These are phyloP conservation scores for Neocrepidodera transversa DNA, from an alignment of 2,888 invertebrate species.

Conservation along the genomic window DNA sequence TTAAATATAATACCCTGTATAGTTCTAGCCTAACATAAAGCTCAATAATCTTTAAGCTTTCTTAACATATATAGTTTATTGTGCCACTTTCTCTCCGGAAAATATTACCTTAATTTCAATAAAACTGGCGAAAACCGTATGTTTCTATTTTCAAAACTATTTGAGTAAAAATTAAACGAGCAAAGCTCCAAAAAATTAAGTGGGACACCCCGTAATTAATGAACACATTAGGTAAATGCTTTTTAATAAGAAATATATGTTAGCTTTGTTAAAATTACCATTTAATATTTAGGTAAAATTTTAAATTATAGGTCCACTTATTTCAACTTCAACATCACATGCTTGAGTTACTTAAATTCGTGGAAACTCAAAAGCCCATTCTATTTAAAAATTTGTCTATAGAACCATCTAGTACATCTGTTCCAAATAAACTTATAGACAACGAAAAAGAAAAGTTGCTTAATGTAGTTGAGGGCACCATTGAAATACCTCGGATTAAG, in stretches of 20 bases:
- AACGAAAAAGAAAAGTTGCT: constrained; percentile 2
- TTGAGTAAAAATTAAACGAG: background rate
- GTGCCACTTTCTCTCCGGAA: too few species aligned
- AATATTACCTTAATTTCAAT: too few species aligned
- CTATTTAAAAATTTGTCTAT: background rate
- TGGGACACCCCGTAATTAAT: too few species aligned
- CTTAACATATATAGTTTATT: too few species aligned
- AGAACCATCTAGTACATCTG: background rate
- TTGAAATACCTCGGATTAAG: constrained; percentile 48
- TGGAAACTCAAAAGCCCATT: constrained; percentile 15
- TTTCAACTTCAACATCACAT: constrained; percentile 26
- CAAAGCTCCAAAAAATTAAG: too few species aligned
- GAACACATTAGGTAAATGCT: too few species aligned
- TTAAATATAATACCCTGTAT: too few species aligned
- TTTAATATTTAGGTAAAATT: background rate
- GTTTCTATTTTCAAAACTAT: background rate
- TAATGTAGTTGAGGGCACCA: constrained; percentile 34
- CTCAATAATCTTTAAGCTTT: too few species aligned
- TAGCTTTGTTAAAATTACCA: background rate
- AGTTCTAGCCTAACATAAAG: too few species aligned
- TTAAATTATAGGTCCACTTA: constrained; percentile 29
- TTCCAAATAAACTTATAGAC: background rate
- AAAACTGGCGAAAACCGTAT: too few species aligned
- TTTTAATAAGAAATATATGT: background rate
- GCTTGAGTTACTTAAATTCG: constrained; percentile 13